Base-by-base conservation (phyloP, 2,797 vertebrate genomes). In the Rhinoraja longicauda region DNA sequence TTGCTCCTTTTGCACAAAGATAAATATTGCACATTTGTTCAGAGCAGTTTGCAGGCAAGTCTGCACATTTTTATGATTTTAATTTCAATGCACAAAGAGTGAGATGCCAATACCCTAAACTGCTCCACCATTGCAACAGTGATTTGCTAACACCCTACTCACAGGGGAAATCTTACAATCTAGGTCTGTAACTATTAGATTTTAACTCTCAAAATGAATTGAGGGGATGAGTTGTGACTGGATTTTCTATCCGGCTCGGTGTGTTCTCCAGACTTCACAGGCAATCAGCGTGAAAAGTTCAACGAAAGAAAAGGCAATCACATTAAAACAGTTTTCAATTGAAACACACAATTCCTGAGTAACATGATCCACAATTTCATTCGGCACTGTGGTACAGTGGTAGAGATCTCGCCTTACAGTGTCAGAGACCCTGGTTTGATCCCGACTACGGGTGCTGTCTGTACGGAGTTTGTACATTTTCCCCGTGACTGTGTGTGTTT, bases 171-270 rank as follows among this genome's bases (percentile, higher is more conserved):
- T 59, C 81, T 84, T 29, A 81, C 81, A 59, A n/a, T 17, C 64
- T 64, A 86, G 57, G 29, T 64, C 57, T 62, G 82, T 86, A 86
- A 32, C 81, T 86, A 86, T 86, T 32, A 64, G 82, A 86, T 88
- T 88, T 88, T 67, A 64, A 88, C 84, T 88, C 64, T 32, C 84
- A 36, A 36, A 64, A 21, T 88, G n/a, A 67, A 67, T 67, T 36
- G 62, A 88, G 62, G n/a, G 84, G 36, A 67, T 21, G n/a, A 67
- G 62, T 62, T 32, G n/a, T 36, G 84, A 67, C 84, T 88, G n/a
- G 17, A 36, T 88, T 88, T 67, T 36, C 62, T 88, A 21, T 88
- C 19, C 21, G 5, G 13, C 59, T 64, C 29, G 17, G 32, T 32
- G n/a, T 32, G 29, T 64, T 64, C 5, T 64, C 12, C 29, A n/a